These are phyloP conservation scores for Cenopis cana DNA, from an alignment of 2,888 invertebrate genomes.

Conservation along the genomic window DNA sequence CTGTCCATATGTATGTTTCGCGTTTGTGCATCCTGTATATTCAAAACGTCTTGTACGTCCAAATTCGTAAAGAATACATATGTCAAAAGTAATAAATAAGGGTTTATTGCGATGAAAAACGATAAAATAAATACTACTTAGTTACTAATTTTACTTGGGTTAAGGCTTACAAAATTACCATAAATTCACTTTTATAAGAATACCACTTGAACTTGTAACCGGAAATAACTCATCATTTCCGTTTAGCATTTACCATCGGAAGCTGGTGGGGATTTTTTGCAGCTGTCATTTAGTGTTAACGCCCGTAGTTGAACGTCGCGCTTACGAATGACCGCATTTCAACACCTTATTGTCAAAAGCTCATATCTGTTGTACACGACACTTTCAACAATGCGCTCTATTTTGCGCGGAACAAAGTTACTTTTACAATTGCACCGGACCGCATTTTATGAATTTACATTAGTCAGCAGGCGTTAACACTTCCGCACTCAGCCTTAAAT, in stretches of 20 bases:
- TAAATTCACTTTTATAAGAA: not conserved
- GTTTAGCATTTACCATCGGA: constrained; percentile 73
- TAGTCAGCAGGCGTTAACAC: constrained; percentile 49
- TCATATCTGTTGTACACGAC: not conserved
- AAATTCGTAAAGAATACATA: no score
- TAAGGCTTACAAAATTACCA: not conserved
- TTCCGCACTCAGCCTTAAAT: constrained; percentile 72
- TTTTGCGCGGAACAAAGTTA: not conserved
- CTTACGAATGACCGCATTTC: constrained; percentile 79
- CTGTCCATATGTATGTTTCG: no score
- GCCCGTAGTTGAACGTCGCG: constrained; percentile 76
- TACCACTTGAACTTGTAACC: not conserved
- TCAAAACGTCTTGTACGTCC: no score
- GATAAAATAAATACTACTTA: no score
- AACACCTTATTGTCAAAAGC: constrained; percentile 4
- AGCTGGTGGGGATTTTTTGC: constrained; percentile 76
- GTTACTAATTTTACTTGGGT: not conserved
- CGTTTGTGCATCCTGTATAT: no score
- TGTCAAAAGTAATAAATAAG: no score
- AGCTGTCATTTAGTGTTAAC: constrained; percentile 84
- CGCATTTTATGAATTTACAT: not conserved
- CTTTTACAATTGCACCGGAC: not conserved
- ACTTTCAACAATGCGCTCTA: not conserved
- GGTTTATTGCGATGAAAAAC: no score
- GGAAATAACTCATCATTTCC: constrained; percentile 60